Conservation (phyloP, 2,888 invertebrate species). For the Drosophila emarginata region DNA sequence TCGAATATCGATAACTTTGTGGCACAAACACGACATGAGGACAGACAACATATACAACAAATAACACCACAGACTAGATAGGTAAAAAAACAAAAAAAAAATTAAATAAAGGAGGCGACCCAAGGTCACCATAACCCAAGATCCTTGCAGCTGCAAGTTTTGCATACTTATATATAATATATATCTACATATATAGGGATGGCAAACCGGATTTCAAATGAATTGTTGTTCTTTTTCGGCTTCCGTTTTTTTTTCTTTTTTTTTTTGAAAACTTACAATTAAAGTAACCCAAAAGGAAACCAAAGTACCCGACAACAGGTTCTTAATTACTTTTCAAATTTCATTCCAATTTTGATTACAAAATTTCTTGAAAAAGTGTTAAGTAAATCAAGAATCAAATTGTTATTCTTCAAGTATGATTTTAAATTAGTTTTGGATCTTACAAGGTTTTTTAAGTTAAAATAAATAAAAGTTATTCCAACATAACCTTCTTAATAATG, state of each 20-base stretch:
- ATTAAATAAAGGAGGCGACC: not conserved
- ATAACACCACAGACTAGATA: slow-evolving; percentile 14
- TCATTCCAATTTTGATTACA: not conserved
- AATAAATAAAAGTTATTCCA: too few species aligned
- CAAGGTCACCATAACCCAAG: slow-evolving; percentile 19
- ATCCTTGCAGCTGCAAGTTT: slow-evolving; percentile 42
- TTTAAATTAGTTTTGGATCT: too few species aligned
- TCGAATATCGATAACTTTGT: slow-evolving; percentile 46
- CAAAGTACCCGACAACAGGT: not conserved
- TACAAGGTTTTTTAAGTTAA: too few species aligned
- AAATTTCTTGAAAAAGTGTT: not conserved
- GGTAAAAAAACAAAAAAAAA: not conserved
- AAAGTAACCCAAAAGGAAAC: slow-evolving; percentile 19
- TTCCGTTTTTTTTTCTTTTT: not conserved
- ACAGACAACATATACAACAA: not conserved
- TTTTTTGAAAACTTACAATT: slow-evolving; percentile 10
- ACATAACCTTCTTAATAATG: too few species aligned
- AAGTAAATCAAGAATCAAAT: too few species aligned
- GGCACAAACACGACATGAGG: slow-evolving; percentile 12
- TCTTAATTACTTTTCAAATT: slow-evolving; percentile 5
- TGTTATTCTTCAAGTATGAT: too few species aligned
- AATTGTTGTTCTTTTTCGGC: not conserved
- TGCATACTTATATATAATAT: slow-evolving; percentile 3
- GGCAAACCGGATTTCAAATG: slow-evolving; percentile 29
- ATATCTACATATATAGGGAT: not conserved